Evolutionary conservation across 2,113 vertebrate species (phyloP), one percentile per base, ranked within the genome.

Genomic region (Ploceus nigricollis): DNA sequence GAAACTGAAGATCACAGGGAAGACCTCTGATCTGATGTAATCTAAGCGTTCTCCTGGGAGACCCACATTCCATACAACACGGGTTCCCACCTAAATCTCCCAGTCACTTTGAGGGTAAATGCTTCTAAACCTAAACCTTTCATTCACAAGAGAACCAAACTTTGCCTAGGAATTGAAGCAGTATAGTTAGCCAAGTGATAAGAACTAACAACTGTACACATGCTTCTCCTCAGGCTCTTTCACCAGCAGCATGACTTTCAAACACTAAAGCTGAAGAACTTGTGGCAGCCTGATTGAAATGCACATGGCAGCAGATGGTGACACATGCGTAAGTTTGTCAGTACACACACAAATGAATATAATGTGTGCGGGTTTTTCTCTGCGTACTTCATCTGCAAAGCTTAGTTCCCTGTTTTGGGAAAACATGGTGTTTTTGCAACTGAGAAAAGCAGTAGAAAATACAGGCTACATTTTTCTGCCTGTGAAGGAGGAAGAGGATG

Each of bases 11-110:
- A 70, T 5, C 42, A 68, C 25, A 73, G 58, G 20, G 53, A 92
- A 84, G 47, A 82, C 14, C 28, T 65, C 47, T 35, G 60, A 89
- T 79, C 23, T 54, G 42, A 40, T 20, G 10, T 28, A 63, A 77
- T n/a, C 30, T n/a, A 50, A 88, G 31, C 3, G 2, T 61, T 65
- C 60, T 44, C 54, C 54, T 73, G 39, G 13, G 11, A 82, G n/a
- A 71, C 28, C 6, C 56, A 45, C 0, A 0, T 50, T 71, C 33
- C 68, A 25, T 16, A 54, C 7, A 64, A 72, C 3, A 6, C 9
- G 28, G 86, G 21, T 16, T 83, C 39, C 57, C 45, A 89, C 25
- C 9, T 58, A 72, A 61, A 89, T n/a, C 33, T 73, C 27, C 77
- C 56, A 28, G 35, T 54, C 66, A 70, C 22, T 90, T 86, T 3